Conservation (phyloP, 2,113 vertebrate genomes). For the Scopus umbretta region DNA sequence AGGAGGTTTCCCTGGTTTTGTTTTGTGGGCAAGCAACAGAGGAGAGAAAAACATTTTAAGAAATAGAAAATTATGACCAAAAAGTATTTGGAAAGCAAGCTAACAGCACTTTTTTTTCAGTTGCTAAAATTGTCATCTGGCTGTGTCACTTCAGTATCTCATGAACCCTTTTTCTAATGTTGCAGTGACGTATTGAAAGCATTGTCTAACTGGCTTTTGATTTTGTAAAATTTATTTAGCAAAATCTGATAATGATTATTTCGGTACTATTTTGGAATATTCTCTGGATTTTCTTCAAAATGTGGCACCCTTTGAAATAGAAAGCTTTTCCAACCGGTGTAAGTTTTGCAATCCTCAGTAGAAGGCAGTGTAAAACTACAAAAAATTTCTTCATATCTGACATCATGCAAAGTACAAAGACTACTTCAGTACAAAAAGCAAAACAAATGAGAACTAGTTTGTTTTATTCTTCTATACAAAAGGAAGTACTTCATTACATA, state of each 20-base stretch:
- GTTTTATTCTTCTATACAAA: neutral
- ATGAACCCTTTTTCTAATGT: neutral
- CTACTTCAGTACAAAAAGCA: neutral
- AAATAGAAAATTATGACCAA: neutral
- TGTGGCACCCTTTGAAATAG: neutral
- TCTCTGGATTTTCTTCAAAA: neutral
- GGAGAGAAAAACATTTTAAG: neutral
- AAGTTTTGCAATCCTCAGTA: conserved; percentile 8
- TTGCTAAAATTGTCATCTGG: neutral
- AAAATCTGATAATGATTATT: neutral
- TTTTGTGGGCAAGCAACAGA: neutral
- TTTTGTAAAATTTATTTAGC: neutral
- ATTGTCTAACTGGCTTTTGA: neutral
- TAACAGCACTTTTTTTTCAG: neutral
- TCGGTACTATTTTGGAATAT: neutral
- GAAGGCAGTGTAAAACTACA: conserved; percentile 35
- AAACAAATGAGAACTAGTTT: neutral
- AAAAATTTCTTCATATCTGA: neutral
- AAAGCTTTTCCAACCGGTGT: neutral
- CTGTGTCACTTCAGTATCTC: neutral
- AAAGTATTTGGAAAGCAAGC: neutral
- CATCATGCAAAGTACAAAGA: neutral
- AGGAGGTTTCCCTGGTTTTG: neutral
- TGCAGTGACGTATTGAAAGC: neutral
- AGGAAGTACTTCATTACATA: neutral